These are phyloP conservation scores for Lepus europaeus DNA, from an alignment of 2,113 vertebrate genomes.

Conservation along the genomic window DNA sequence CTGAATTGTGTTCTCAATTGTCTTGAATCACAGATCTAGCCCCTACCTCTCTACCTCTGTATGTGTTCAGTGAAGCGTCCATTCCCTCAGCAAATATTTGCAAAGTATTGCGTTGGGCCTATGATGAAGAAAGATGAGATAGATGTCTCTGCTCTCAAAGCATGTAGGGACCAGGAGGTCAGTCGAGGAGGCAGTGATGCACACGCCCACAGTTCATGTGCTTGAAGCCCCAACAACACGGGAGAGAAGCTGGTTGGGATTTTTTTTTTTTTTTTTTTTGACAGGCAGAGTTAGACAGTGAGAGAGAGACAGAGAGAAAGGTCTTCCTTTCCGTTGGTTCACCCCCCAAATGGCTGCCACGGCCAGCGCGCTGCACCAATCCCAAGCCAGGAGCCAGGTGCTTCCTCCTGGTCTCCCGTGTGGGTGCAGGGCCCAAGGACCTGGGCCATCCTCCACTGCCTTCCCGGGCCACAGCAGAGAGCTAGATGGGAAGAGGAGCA, in stretches of 20 bases:
- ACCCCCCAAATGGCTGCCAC: too few relatives aligned
- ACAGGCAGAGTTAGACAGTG: too few relatives aligned
- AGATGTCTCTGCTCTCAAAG: not conserved
- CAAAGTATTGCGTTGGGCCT: not conserved
- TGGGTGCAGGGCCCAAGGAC: too few relatives aligned
- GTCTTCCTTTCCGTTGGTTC: too few relatives aligned
- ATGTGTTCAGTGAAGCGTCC: not conserved
- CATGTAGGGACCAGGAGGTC: not conserved
- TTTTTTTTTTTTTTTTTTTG: too few relatives aligned
- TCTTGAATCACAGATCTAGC: not conserved
- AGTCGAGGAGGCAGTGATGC: not conserved
- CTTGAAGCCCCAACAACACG: not conserved
- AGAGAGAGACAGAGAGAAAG: too few relatives aligned
- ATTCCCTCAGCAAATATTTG: conserved; percentile 47
- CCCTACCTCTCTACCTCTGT: not conserved
- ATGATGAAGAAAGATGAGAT: conserved; percentile 17
- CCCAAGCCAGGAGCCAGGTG: too few relatives aligned
- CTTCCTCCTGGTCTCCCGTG: too few relatives aligned
- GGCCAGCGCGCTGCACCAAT: too few relatives aligned
- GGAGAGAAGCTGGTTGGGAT: not conserved
- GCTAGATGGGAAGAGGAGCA: too few relatives aligned
- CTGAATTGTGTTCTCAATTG: not conserved
- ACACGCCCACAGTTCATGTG: not conserved
- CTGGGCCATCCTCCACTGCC: too few relatives aligned
- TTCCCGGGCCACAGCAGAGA: too few relatives aligned